phyloP scores from a whole-genome alignment of 2,888 invertebrate genomes.

The Diabrotica balteata region DNA sequence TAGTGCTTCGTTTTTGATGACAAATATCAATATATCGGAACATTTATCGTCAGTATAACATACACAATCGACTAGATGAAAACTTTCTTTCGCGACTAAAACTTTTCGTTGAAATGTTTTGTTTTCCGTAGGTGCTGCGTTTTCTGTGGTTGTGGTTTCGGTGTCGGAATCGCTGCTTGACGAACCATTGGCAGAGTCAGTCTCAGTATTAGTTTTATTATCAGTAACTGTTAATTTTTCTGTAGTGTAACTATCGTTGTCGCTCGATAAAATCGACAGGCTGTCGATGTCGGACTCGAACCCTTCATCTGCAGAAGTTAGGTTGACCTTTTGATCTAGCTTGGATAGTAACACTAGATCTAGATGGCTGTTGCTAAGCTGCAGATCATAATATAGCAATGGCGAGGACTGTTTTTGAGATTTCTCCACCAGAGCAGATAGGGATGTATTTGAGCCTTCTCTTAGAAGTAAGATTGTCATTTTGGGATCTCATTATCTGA shows the following conservation, averaged over 20 bases:
- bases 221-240: constrained; percentile 39
- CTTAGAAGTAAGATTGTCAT: constrained; percentile 57
- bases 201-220: constrained; percentile 51
- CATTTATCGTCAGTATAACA: constrained; percentile 59
- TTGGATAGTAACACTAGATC: constrained; percentile 47
- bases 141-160: constrained; percentile 39
- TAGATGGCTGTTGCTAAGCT: constrained; percentile 52
- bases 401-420: constrained; percentile 50
- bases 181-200: constrained; percentile 60
- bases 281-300: constrained; percentile 62
- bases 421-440: constrained; percentile 56
- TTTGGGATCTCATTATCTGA: constrained; percentile 56
- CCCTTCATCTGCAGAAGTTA: constrained; percentile 56
- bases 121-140: constrained; percentile 9
- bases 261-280: constrained; percentile 57
- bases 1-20: constrained; percentile 55
- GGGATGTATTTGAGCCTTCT: constrained; percentile 52
- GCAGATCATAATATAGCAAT: constrained; percentile 53
- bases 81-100: constrained; percentile 46
- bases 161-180: constrained; percentile 57
- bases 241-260: constrained; percentile 53
- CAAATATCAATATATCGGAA: constrained; percentile 57
- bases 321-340: constrained; percentile 35
- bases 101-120: constrained; percentile 10
- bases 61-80: constrained; percentile 58